Conservation (phyloP, 64 coral and sea anemone species). For the Anthopleura sola region DNA sequence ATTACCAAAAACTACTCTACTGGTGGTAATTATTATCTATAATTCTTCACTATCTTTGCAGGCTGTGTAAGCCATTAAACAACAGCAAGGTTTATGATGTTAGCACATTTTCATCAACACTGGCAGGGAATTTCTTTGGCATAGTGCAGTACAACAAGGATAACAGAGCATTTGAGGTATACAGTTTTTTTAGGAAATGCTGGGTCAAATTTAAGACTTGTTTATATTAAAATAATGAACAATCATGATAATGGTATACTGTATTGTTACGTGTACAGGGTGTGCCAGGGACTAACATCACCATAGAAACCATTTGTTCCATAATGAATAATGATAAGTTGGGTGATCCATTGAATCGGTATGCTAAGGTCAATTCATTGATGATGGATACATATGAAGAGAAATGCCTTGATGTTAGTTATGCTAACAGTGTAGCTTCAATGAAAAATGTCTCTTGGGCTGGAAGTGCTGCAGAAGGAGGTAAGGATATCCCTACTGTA, state of each 20-base stretch:
- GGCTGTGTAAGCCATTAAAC: conserved; percentile 69
- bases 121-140: conserved; percentile 83
- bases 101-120: conserved; percentile 56
- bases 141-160: conserved; percentile 98
- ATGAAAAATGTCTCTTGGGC: conserved; percentile 81
- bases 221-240: not conserved
- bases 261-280: conserved; percentile 36
- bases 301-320: conserved; percentile 81
- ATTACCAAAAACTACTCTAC: too few relatives aligned
- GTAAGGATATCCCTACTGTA: not conserved
- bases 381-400: conserved; percentile 70
- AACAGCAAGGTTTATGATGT: conserved; percentile 55
- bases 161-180: conserved; percentile 97
- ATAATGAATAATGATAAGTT: conserved; percentile 83
- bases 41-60: conserved; percentile 14
- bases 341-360: conserved; percentile 62
- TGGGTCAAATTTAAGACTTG: not conserved
- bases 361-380: conserved; percentile 84
- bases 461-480: conserved; percentile 90
- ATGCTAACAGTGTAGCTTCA: conserved; percentile 49
- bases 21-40: too few relatives aligned
- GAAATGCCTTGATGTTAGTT: conserved; percentile 80
- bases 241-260: too few relatives aligned
- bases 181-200: too few relatives aligned
- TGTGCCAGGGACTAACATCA: conserved; percentile 86